Conservation (phyloP, 2,797 vertebrate genomes). For the Malacoctenus gilli region DNA sequence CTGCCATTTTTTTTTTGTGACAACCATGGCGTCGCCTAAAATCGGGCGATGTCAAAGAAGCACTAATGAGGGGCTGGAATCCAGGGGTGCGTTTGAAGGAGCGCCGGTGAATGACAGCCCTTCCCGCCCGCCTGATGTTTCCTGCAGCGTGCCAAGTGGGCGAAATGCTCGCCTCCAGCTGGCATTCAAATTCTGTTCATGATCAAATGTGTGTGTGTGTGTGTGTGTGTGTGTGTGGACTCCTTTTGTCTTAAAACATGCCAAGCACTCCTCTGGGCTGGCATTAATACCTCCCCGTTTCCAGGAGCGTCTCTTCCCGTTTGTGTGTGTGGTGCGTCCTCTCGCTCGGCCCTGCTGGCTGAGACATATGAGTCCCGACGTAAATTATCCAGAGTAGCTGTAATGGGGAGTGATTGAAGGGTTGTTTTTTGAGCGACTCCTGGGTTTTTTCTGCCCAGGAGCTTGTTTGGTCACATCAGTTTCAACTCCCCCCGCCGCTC, state of each 20-base stretch:
- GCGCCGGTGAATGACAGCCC: conserved; percentile 12
- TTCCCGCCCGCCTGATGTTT: not conserved
- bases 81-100: conserved; percentile 6
- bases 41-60: conserved; percentile 10
- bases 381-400: conserved; percentile 10
- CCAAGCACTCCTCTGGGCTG: not conserved
- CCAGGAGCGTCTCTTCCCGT: not conserved
- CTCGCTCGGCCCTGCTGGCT: not conserved
- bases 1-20: conserved; percentile 9
- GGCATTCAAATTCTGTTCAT: conserved; percentile 1
- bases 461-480: conserved; percentile 25
- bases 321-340: not conserved
- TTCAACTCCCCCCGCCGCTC: conserved; percentile 20
- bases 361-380: not conserved
- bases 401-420: conserved; percentile 19
- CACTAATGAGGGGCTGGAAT: conserved; percentile 11
- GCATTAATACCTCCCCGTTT: not conserved
- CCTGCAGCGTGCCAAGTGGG: conserved; percentile 17
- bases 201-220: not conserved
- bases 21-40: not conserved
- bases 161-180: too few species aligned
- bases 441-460: conserved; percentile 16
- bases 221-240: not conserved
- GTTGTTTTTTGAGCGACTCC: conserved; percentile 1
- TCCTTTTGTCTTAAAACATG: too few species aligned